Conservation (phyloP, 2,113 vertebrate species). For the Python bivittatus region DNA sequence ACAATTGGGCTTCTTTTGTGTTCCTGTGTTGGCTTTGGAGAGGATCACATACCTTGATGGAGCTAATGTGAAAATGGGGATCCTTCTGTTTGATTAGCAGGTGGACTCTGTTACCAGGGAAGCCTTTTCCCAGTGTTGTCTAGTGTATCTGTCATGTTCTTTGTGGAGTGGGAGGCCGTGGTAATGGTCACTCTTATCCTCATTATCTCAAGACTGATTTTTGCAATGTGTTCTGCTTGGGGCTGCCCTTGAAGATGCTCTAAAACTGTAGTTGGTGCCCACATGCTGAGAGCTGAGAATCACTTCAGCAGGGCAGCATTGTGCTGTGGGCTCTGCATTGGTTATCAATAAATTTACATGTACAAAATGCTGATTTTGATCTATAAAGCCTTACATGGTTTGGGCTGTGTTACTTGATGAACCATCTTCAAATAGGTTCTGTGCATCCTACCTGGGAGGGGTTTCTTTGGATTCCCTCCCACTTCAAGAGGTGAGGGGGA, state of each 20-base stretch:
- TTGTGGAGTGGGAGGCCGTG: background rate
- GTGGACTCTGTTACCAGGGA: background rate
- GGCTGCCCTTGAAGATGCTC: background rate
- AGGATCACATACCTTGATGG: background rate
- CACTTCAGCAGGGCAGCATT: background rate
- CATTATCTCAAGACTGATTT: background rate
- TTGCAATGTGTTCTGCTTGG: background rate
- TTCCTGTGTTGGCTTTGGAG: background rate
- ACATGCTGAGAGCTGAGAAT: background rate
- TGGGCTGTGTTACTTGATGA: background rate
- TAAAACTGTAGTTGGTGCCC: background rate
- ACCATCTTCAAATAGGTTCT: background rate
- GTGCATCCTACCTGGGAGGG: background rate
- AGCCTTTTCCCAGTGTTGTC: background rate
- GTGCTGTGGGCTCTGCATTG: background rate
- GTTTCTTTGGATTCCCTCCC: background rate
- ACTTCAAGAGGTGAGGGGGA: background rate
- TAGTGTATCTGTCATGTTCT: background rate
- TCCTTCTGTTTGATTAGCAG: too few species aligned
- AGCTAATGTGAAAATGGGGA: too few species aligned
- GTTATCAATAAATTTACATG: background rate
- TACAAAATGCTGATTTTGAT: background rate
- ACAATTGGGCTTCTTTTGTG: background rate
- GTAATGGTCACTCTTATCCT: background rate
- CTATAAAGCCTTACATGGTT: background rate